Conservation (phyloP, 2,888 invertebrate genomes). For the Acronicta alni region DNA sequence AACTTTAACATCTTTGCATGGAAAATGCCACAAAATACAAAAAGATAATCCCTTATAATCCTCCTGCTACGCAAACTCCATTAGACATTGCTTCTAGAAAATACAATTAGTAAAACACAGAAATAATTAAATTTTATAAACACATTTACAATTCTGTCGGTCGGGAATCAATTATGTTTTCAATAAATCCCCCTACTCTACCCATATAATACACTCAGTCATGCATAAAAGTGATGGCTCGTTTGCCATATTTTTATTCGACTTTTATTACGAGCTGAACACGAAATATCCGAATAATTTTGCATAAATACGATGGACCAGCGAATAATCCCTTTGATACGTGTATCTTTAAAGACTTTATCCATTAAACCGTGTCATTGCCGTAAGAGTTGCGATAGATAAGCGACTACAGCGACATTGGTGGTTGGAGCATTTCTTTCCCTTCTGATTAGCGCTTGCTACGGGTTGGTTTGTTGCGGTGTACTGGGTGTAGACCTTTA, state of each 20-base stretch:
- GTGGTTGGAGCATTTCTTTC: no score
- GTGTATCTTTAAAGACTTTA: slow-evolving; percentile 25
- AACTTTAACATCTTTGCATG: no score
- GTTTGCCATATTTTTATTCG: slow-evolving; percentile 50
- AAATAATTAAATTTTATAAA: slow-evolving; percentile 5
- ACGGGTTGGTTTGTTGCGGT: no score
- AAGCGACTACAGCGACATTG: neutral
- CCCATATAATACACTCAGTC: slow-evolving; percentile 24
- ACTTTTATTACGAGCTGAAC: slow-evolving; percentile 43
- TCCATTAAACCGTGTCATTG: neutral
- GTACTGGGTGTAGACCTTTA: no score
- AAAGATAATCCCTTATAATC: no score
- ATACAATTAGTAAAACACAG: slow-evolving; percentile 4
- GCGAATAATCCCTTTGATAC: slow-evolving; percentile 39
- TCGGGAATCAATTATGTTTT: slow-evolving; percentile 32
- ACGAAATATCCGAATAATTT: slow-evolving; percentile 47
- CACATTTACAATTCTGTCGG: slow-evolving; percentile 7
- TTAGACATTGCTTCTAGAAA: slow-evolving; percentile 20
- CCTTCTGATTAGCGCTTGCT: no score
- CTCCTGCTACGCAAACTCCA: slow-evolving; percentile 5
- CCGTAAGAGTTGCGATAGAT: neutral
- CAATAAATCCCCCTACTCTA: slow-evolving; percentile 21
- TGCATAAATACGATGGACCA: slow-evolving; percentile 49
- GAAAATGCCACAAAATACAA: no score
- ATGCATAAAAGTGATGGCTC: slow-evolving; percentile 40